These are phyloP conservation scores for Erebia palarica DNA, from an alignment of 2,888 invertebrate species.

Conservation along the genomic window DNA sequence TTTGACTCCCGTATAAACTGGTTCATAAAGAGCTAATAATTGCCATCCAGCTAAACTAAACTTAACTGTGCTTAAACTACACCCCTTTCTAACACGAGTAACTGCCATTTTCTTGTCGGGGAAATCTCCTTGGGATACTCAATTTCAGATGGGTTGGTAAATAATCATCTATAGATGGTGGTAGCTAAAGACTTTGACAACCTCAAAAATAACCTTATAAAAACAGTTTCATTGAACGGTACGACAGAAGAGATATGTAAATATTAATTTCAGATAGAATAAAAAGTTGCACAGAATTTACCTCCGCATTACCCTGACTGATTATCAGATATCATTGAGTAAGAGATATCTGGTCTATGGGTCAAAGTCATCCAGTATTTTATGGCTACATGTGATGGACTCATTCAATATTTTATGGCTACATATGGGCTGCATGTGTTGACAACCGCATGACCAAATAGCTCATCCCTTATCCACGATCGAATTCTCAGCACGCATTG, in stretches of 20 bases:
- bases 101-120: too few relatives aligned
- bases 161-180: too few relatives aligned
- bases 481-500: constrained; percentile 48
- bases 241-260: background rate
- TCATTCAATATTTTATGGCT: constrained; percentile 28
- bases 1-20: too few relatives aligned
- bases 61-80: too few relatives aligned
- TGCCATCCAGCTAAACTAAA: too few relatives aligned
- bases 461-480: constrained; percentile 13
- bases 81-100: too few relatives aligned
- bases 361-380: constrained; percentile 35
- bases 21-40: too few relatives aligned
- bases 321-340: background rate
- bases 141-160: too few relatives aligned
- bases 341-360: constrained; percentile 17
- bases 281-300: background rate
- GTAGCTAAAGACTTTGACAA: too few relatives aligned
- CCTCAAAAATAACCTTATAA: too few relatives aligned
- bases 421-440: constrained; percentile 14
- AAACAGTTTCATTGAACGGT: too few relatives aligned
- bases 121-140: too few relatives aligned
- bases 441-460: constrained; percentile 24
- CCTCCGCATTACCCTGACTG: constrained; percentile 12
- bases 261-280: background rate
- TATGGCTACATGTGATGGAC: constrained; percentile 25